Base-by-base conservation (phyloP, 2,797 vertebrate genomes). In the Siniperca obscura region DNA sequence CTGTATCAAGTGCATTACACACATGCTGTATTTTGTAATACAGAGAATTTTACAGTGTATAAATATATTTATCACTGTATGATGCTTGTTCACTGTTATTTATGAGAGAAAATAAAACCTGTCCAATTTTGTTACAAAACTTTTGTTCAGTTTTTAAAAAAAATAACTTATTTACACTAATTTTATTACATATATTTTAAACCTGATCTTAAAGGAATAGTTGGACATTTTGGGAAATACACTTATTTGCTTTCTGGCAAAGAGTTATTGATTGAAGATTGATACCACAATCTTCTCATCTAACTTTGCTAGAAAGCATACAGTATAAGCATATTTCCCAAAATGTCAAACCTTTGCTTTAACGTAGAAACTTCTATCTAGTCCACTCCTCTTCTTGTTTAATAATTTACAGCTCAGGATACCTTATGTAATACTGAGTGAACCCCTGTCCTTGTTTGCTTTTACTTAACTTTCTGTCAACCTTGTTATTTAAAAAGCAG, bases 41-140 rank as follows among this genome's bases (percentile, higher is more conserved):
- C 94, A 95, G 94, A 95, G 87, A 93, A 89, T 94, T 95, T 94
- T 94, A 94, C 95, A 94, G 94, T 95, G 95, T 94, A 94, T 95
- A 94, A 95, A 93, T 94, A 91, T 93, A 95, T 95, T 93, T 95
- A 96, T 96, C 93, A 82, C 95, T 96, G 94, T 96, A 95, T 62
- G 67, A 94, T 92, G 94, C 95, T 95, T 95, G 94, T 95, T 95
- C 91, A 94, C 94, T 96, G 95, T 96, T 96, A 96, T 96, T 96
- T 96, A 96, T 96, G 92, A 95, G 85, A 92, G 85, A 94, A 89
- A 96, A 93, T 93, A 92, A 92, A 94, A 92, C 65, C 81, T 84
- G 88, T 91, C 82, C 50, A 73, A 87, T 76, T 93, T 95, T 94
- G 84, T 86, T 92, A 91, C 48, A 79, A 82, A 64, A 30, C 1